Percentiles rank a stretch among this genome's conserved stretches.
Evolutionary conservation across 2,888 invertebrate genomes (phyloP).

Genomic region (Agrilus biguttatus): DNA sequence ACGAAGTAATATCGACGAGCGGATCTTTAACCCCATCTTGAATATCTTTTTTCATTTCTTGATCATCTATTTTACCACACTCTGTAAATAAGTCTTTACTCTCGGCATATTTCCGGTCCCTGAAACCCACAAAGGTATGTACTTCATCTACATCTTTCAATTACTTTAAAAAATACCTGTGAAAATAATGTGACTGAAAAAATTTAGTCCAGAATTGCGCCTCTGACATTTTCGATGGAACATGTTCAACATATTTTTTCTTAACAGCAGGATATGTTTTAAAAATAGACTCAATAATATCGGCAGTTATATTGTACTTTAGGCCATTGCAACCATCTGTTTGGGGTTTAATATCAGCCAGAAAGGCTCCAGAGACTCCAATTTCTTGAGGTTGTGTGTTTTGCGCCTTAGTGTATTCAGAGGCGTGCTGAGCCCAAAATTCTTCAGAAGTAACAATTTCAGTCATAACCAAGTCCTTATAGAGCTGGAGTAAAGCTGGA

Average conservation of each 20-base stretch:
- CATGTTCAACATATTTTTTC: slow-evolving; percentile 91
- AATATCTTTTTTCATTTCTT: slow-evolving; percentile 60
- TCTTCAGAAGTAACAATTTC: slow-evolving; percentile 93
- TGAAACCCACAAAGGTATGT: slow-evolving; percentile 15
- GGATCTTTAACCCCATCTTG: slow-evolving; percentile 68
- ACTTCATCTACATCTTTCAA: not conserved
- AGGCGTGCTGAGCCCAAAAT: slow-evolving; percentile 89
- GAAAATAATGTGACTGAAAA: slow-evolving; percentile 98
- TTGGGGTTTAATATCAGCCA: slow-evolving; percentile 93
- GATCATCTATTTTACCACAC: slow-evolving; percentile 93
- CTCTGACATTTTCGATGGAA: slow-evolving; percentile 89
- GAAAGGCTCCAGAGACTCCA: slow-evolving; percentile 61
- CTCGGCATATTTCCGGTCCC: slow-evolving; percentile 74
- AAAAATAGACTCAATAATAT: slow-evolving; percentile 96
- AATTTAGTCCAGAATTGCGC: slow-evolving; percentile 99
- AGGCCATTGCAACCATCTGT: slow-evolving; percentile 94
- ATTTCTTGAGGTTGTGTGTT: slow-evolving; percentile 69
- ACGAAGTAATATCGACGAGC: slow-evolving; percentile 68
- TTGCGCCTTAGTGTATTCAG: slow-evolving; percentile 58
- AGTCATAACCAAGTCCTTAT: slow-evolving; percentile 93
- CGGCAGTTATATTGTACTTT: slow-evolving; percentile 91
- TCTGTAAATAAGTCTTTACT: slow-evolving; percentile 95
- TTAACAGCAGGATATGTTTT: slow-evolving; percentile 98
- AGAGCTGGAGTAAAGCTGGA: slow-evolving; percentile 81
- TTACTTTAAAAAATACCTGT: slow-evolving; percentile 40